Percentiles rank a stretch among this genome's conserved stretches.
These are phyloP conservation scores for Drosophila crucigera DNA, from an alignment of 2,888 invertebrate species.

Conservation along the genomic window DNA sequence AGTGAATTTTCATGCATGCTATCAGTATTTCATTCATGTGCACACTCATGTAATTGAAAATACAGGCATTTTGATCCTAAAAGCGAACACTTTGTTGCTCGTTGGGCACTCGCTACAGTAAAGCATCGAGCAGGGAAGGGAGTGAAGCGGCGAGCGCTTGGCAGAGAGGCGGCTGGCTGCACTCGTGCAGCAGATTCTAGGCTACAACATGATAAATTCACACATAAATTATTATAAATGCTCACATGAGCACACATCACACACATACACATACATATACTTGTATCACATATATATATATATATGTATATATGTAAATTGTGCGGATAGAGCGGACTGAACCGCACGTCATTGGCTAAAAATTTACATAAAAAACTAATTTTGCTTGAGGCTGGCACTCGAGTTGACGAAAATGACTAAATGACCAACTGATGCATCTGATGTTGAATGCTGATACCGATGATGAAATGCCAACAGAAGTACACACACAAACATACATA, in stretches of 20 bases:
- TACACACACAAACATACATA: slow-evolving; percentile 2
- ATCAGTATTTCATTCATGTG: slow-evolving; percentile 45
- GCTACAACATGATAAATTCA: slow-evolving; percentile 73
- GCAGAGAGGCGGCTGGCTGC: slow-evolving; percentile 5
- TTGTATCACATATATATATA: neutral
- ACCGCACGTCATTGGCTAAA: slow-evolving; percentile 64
- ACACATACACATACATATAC: neutral
- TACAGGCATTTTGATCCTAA: slow-evolving; percentile 65
- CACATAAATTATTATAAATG: slow-evolving; percentile 78
- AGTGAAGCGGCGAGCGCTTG: neutral
- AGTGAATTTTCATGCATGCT: slow-evolving; percentile 39
- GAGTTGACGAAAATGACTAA: slow-evolving; percentile 50
- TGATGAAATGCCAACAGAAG: slow-evolving; percentile 50
- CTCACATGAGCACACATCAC: slow-evolving; percentile 46
- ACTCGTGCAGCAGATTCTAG: slow-evolving; percentile 29
- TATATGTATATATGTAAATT: neutral
- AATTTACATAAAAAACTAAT: slow-evolving; percentile 82
- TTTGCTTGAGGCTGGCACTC: slow-evolving; percentile 40
- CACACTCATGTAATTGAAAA: slow-evolving; percentile 71
- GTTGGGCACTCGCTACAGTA: slow-evolving; percentile 60
- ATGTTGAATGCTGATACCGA: slow-evolving; percentile 29
- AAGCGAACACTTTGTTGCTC: slow-evolving; percentile 51
- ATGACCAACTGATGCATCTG: slow-evolving; percentile 57
- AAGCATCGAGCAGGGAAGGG: neutral
- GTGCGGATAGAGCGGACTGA: neutral